Base-by-base conservation (phyloP, 2,888 invertebrate genomes). In the Panopea generosa region DNA sequence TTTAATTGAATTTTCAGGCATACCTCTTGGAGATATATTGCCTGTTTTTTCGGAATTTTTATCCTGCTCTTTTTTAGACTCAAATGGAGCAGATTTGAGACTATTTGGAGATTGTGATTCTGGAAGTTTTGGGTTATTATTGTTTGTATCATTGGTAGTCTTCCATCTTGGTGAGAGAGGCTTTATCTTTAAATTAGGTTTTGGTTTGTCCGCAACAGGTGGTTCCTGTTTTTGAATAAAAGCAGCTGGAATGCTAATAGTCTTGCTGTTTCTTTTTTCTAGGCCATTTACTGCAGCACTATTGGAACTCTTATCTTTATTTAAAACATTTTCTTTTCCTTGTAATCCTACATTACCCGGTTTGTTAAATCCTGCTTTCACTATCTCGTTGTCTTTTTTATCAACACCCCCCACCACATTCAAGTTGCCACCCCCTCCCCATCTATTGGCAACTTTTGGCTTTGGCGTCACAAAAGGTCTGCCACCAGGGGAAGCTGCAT, bases 171-270 rank as follows among this genome's bases (percentile, higher is more conserved):
- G 40, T 14, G 27, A 38, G 27, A 7, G 20, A 6, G 69, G 69
- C 49, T 75, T 75, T 20, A 38, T 14, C 40, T n/a, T n/a, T n/a
- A n/a, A n/a, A n/a, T 14, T 33, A 38, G 74, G 57, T 33, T 61
- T 65, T 6, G 66, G 59, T 50, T 75, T 75, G 24, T 53, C 26
- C 45, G 57, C 45, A 7, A 29, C 45, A 40, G 65, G 50, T 14
- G 60, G 56, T 26, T 38, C 43, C 2, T 33, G 29, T 26, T 16
- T 47, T 7, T 16, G 43, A 18, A 53, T 49, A 56, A 75, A 75
- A 11, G 55, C 65, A 22, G 45, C 60, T 55, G 69, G 65, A 75
- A 69, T 75, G 60, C 66, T 65, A 7, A 61, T 4, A n/a, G n/a
- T 26, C 43, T 56, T 61, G 65, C 65, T 65, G 24, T 69, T 47